A percentile compares a stretch with the other conserved stretches of the same genome.
Conservation (phyloP, 2,113 vertebrate species). For the Ahaetulla prasina region DNA sequence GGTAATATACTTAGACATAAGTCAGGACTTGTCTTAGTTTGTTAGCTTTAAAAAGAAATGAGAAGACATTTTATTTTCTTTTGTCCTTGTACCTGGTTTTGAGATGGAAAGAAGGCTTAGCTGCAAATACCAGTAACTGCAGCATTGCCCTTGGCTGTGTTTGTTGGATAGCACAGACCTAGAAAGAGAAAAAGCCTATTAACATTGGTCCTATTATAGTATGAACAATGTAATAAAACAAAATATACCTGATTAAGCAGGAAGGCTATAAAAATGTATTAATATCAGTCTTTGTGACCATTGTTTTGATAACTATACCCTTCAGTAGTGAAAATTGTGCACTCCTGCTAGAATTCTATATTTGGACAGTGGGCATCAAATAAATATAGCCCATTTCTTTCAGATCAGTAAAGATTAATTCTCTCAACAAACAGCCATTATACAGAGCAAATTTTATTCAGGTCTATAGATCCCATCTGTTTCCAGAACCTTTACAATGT, state of each 20-base stretch:
- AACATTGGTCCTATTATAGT: neutral
- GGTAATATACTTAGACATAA: neutral
- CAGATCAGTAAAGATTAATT: neutral
- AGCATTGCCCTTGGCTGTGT: neutral
- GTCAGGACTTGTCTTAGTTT: neutral
- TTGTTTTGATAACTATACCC: neutral
- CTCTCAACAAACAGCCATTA: neutral
- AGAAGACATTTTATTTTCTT: neutral
- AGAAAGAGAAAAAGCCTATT: neutral
- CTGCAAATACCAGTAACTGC: neutral
- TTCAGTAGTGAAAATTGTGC: neutral
- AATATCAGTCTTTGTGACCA: neutral
- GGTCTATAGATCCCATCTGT: neutral
- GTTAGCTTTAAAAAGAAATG: neutral
- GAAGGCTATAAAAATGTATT: neutral
- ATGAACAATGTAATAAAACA: neutral
- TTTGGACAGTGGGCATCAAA: neutral
- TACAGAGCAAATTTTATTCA: neutral
- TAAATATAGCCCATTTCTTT: neutral
- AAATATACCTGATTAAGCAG: neutral
- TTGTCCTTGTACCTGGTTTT: neutral
- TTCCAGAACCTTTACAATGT: neutral
- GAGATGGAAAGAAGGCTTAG: neutral
- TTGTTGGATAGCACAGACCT: neutral
- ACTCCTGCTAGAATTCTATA: neutral